Evolutionary conservation across 1,140 invertebrate genomes (phyloP).

Genomic region (Drosophila watanabei): DNA sequence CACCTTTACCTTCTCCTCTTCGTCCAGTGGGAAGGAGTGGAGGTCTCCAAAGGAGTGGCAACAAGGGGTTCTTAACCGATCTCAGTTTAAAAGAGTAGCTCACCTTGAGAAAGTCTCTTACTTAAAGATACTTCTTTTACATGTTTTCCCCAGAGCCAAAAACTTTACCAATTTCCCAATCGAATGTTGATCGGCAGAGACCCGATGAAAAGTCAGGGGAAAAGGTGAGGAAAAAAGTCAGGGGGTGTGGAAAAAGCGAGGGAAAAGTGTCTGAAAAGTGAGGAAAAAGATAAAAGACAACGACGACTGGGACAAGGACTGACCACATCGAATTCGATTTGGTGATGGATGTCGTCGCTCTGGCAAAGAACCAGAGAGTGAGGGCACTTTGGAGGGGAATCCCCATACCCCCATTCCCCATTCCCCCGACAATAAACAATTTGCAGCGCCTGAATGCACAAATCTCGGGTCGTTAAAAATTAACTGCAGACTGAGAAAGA

Average conservation of each 20-base stretch:
- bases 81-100: background rate
- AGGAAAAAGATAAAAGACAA: slow-evolving; percentile 25
- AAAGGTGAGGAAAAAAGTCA: background rate
- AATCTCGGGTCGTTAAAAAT: slow-evolving; percentile 81
- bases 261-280: background rate
- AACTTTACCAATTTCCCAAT: slow-evolving; percentile 3
- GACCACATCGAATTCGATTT: slow-evolving; percentile 78
- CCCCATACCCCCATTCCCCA: background rate
- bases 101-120: background rate
- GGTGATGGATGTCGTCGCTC: slow-evolving; percentile 53
- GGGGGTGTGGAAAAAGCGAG: background rate
- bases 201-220: background rate
- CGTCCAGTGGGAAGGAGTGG: background rate
- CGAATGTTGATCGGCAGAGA: background rate
- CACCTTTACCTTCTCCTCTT: background rate
- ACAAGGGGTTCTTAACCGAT: slow-evolving; percentile 14
- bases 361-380: slow-evolving; percentile 22
- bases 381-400: slow-evolving; percentile 24
- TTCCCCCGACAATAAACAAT: slow-evolving; percentile 75
- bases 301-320: slow-evolving; percentile 33
- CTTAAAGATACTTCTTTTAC: background rate
- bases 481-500: slow-evolving; percentile 55
- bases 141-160: background rate
- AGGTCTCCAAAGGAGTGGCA: slow-evolving; percentile 4
- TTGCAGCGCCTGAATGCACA: slow-evolving; percentile 83